Conservation (phyloP, 2,888 invertebrate species). For the Leucoptera coffeella region DNA sequence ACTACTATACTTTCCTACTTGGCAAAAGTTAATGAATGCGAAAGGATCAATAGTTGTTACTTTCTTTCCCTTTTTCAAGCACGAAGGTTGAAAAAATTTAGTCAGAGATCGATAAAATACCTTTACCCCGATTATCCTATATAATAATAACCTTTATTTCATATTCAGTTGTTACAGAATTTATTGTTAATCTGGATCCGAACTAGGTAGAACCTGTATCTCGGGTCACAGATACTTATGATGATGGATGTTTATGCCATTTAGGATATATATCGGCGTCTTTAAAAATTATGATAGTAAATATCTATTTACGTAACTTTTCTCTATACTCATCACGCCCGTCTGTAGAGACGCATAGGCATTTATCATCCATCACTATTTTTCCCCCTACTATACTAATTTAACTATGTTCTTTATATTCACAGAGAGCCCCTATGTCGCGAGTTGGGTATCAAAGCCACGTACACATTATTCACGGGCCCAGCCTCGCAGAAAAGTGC, state of each 20-base stretch:
- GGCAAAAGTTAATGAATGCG: background rate
- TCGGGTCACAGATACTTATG: no score
- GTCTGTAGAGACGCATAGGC: background rate
- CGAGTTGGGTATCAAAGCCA: constrained; percentile 16
- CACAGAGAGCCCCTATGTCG: constrained; percentile 20
- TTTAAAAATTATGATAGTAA: background rate
- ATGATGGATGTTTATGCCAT: background rate
- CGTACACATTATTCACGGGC: constrained; percentile 26
- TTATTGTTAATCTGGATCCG: no score
- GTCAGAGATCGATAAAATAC: no score
- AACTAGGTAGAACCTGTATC: no score
- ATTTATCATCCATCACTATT: background rate
- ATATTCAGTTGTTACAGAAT: no score
- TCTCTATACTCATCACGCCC: background rate
- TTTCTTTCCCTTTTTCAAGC: no score
- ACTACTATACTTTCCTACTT: background rate
- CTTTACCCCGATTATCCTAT: no score
- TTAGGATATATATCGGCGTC: background rate
- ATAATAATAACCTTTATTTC: no score
- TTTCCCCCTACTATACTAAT: background rate
- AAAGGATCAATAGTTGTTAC: background rate
- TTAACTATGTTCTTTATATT: constrained; percentile 7
- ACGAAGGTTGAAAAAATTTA: no score
- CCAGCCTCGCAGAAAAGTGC: constrained; percentile 24
- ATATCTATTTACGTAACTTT: background rate